phyloP scores from a whole-genome alignment of 2,888 invertebrate genomes.

The Darwinula stevensoni region DNA sequence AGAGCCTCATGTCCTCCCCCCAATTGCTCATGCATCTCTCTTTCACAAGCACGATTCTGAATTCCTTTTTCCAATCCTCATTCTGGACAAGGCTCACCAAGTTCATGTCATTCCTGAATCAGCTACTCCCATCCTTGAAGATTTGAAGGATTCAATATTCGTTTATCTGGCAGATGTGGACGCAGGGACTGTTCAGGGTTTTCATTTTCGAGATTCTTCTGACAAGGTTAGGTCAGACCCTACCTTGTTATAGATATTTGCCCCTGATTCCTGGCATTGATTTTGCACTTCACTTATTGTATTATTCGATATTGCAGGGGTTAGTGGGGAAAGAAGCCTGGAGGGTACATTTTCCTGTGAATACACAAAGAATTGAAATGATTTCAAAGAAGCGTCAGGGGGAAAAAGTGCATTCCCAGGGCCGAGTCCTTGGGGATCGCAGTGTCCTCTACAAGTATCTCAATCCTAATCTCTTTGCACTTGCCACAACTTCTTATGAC shows the following conservation, averaged over 20 bases:
- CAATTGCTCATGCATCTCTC: slow-evolving; percentile 40
- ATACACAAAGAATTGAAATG: background rate
- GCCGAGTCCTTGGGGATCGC: slow-evolving; percentile 72
- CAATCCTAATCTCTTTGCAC: slow-evolving; percentile 80
- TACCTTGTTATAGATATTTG: no score
- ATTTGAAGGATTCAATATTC: background rate
- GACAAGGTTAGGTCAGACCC: no score
- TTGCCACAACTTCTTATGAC: slow-evolving; percentile 46
- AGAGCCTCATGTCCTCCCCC: slow-evolving; percentile 24
- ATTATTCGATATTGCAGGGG: no score
- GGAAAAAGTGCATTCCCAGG: slow-evolving; percentile 72
- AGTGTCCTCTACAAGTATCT: slow-evolving; percentile 93
- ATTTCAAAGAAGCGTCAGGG: slow-evolving; percentile 24
- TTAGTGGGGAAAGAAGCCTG: slow-evolving; percentile 5
- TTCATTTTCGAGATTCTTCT: no score
- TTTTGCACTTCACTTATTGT: no score
- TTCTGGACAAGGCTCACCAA: slow-evolving; percentile 32
- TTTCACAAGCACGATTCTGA: slow-evolving; percentile 36
- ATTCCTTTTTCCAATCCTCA: slow-evolving; percentile 25
- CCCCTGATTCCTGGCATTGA: no score
- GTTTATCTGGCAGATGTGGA: no score
- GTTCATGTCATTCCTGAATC: slow-evolving; percentile 34
- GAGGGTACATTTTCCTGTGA: slow-evolving; percentile 6
- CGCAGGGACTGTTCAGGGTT: no score
- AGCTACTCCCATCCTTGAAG: slow-evolving; percentile 19